These are phyloP conservation scores for Operophtera brumata DNA, from an alignment of 2,888 invertebrate genomes.

Conservation along the genomic window DNA sequence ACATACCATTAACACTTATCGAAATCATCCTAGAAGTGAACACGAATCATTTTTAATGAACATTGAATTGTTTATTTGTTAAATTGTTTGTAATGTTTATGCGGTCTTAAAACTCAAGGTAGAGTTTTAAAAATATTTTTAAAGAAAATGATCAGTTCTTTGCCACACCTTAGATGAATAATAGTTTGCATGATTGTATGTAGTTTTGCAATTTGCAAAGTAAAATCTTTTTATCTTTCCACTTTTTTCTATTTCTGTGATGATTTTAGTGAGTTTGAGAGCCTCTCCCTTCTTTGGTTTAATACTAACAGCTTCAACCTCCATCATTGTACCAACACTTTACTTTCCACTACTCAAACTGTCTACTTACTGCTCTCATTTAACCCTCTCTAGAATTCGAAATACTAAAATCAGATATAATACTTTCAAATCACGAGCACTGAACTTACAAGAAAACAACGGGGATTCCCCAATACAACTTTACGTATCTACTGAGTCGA, in stretches of 20 bases:
- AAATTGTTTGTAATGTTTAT: conserved; percentile 66
- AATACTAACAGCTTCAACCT: conserved; percentile 60
- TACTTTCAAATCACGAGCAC: conserved; percentile 34
- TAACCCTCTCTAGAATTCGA: conserved; percentile 55
- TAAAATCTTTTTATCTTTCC: conserved; percentile 44
- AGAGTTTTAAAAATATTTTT: conserved; percentile 61
- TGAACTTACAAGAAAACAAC: conserved; percentile 32
- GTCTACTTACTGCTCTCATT: conserved; percentile 46
- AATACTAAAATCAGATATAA: conserved; percentile 61
- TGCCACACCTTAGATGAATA: conserved; percentile 80
- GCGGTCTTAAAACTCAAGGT: conserved; percentile 62
- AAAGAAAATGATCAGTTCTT: conserved; percentile 75
- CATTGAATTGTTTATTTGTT: conserved; percentile 58
- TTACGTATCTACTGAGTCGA: conserved; percentile 58
- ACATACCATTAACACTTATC: conserved; percentile 67
- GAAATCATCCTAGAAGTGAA: conserved; percentile 73
- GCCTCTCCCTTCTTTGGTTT: conserved; percentile 47
- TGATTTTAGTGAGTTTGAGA: conserved; percentile 54
- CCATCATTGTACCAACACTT: conserved; percentile 65
- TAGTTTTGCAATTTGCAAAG: conserved; percentile 60
- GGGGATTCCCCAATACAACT: conserved; percentile 25
- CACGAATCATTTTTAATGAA: conserved; percentile 73
- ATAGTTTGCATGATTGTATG: conserved; percentile 66
- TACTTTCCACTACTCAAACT: conserved; percentile 60
- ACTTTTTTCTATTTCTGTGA: conserved; percentile 50